Conservation (phyloP, 2,888 invertebrate species). For the Callosobruchus maculatus region DNA sequence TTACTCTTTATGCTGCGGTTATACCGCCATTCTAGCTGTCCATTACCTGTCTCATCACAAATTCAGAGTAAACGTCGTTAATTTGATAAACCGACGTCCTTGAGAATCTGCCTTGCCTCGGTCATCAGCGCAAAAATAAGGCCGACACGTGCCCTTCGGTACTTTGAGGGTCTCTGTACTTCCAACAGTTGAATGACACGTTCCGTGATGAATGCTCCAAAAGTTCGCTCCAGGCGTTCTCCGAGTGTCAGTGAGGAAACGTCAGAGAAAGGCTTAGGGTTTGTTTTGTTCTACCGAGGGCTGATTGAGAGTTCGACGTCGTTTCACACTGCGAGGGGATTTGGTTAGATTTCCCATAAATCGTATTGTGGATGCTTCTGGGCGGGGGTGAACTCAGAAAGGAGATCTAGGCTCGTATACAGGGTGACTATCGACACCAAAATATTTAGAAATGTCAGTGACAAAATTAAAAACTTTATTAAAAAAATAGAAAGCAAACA, state of each 20-base stretch:
- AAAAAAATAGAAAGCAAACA: no score
- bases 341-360: neutral
- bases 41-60: no score
- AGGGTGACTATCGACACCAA: neutral
- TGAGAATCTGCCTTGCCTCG: no score
- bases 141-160: no score
- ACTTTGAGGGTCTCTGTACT: no score
- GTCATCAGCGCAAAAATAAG: no score
- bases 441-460: no score
- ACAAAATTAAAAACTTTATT: no score
- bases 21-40: no score
- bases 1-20: no score
- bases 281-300: neutral
- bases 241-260: neutral
- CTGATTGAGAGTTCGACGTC: neutral
- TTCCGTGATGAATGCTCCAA: neutral
- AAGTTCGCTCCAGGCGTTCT: neutral
- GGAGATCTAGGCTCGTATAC: neutral
- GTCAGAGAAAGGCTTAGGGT: neutral
- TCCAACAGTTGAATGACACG: neutral
- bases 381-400: neutral
- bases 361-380: neutral
- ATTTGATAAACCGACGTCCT: no score
- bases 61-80: no score
- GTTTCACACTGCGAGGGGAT: neutral